Conservation (phyloP, 2,888 invertebrate species). For the Acleris emargana region DNA sequence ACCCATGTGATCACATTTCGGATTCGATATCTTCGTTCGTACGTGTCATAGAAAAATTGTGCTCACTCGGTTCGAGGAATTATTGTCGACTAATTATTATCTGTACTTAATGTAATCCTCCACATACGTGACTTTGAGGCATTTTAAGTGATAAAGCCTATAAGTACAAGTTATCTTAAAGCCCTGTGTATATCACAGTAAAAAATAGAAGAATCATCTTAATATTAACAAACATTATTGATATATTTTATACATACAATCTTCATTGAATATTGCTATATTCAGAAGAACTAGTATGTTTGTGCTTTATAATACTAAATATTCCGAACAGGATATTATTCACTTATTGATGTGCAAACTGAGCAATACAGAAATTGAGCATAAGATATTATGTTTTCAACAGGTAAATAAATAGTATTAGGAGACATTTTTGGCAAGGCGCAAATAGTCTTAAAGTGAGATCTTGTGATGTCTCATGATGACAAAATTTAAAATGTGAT, state of each 20-base stretch:
- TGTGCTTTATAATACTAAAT: neutral
- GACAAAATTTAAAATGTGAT: slow-evolving; percentile 74
- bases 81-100: slow-evolving; percentile 24
- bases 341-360: slow-evolving; percentile 42
- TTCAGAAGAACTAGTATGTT: slow-evolving; percentile 1
- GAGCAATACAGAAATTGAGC: slow-evolving; percentile 56
- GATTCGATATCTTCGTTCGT: neutral
- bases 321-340: neutral
- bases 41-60: slow-evolving; percentile 15
- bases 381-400: slow-evolving; percentile 40
- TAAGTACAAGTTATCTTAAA: slow-evolving; percentile 13
- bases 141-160: slow-evolving; percentile 11
- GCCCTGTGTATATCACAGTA: slow-evolving; percentile 64
- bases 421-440: slow-evolving; percentile 73
- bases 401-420: slow-evolving; percentile 48
- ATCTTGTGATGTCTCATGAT: slow-evolving; percentile 70
- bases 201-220: slow-evolving; percentile 52
- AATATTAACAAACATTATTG: neutral
- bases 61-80: slow-evolving; percentile 7
- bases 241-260: neutral
- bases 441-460: slow-evolving; percentile 73
- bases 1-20: neutral
- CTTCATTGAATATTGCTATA: neutral
- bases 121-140: slow-evolving; percentile 21
- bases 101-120: neutral